A percentile compares a stretch with the other conserved stretches of the same genome.
phyloP scores from a whole-genome alignment of 2,113 vertebrate genomes.

The Phalacrocorax aristotelis region DNA sequence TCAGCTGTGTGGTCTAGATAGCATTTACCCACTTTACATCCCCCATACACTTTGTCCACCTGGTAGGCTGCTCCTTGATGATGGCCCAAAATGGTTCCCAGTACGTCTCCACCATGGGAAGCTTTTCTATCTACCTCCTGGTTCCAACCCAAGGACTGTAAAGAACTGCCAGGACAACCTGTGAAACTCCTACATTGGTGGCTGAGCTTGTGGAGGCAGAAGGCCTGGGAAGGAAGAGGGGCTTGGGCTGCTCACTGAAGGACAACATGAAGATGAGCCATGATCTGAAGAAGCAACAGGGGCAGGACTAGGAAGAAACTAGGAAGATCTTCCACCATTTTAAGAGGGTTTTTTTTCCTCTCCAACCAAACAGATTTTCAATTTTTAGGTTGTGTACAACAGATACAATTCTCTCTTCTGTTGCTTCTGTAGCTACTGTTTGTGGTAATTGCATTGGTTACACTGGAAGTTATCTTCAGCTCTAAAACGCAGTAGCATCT shows the following conservation, averaged over 20 bases:
- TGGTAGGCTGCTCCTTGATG: neutral
- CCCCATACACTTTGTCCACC: neutral
- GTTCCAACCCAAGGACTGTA: neutral
- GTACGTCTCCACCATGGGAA: accelerated
- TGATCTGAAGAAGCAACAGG: neutral
- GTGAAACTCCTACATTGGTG: neutral
- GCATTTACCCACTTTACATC: neutral
- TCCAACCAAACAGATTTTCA: neutral
- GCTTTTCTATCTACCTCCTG: neutral
- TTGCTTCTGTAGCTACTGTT: neutral
- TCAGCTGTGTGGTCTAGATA: neutral
- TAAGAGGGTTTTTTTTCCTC: neutral
- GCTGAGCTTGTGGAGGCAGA: neutral
- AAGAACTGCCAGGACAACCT: neutral
- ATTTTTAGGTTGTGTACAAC: neutral
- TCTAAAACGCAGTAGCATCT: neutral
- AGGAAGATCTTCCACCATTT: neutral
- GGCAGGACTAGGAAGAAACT: neutral
- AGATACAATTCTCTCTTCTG: neutral
- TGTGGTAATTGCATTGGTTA: neutral
- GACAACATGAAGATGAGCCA: neutral
- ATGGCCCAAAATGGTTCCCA: neutral
- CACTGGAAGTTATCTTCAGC: neutral
- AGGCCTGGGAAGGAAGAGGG: neutral
- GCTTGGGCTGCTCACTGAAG: accelerated